Conservation (phyloP, 2,113 vertebrate species). For the Orthonyx spaldingii region DNA sequence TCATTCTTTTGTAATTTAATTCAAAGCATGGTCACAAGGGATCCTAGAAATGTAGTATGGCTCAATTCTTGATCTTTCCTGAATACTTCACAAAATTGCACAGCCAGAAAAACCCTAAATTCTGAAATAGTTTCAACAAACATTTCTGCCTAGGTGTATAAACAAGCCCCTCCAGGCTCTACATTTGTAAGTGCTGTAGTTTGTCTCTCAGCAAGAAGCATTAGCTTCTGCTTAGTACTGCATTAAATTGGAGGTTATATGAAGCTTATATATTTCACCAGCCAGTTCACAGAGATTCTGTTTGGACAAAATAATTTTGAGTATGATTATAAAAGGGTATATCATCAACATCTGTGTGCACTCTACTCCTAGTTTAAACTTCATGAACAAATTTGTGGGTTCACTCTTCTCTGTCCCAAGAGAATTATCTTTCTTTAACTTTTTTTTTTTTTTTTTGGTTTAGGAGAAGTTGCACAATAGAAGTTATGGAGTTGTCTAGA, state of each 20-base stretch:
- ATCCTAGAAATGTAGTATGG: neutral
- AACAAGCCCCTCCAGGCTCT: neutral
- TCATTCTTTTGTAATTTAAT: neutral
- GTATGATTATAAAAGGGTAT: neutral
- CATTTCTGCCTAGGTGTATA: neutral
- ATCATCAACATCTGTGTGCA: neutral
- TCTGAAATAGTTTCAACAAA: neutral
- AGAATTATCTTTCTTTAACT: neutral
- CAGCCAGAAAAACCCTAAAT: neutral
- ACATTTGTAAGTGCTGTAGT: neutral
- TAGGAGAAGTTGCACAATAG: neutral
- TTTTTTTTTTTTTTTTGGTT: neutral
- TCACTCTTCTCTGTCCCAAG: neutral
- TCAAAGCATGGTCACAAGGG: neutral
- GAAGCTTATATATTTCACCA: neutral
- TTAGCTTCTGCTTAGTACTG: neutral
- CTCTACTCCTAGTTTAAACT: neutral
- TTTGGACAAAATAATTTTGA: neutral
- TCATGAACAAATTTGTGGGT: neutral
- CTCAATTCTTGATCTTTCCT: neutral
- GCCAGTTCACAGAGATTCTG: neutral
- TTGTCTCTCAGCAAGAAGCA: neutral
- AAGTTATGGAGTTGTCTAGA: neutral
- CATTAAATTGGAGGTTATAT: neutral
- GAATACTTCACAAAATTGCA: neutral